Conservation (phyloP, 1,140 invertebrate genomes). For the Pseudomyrmex flavicornis region DNA sequence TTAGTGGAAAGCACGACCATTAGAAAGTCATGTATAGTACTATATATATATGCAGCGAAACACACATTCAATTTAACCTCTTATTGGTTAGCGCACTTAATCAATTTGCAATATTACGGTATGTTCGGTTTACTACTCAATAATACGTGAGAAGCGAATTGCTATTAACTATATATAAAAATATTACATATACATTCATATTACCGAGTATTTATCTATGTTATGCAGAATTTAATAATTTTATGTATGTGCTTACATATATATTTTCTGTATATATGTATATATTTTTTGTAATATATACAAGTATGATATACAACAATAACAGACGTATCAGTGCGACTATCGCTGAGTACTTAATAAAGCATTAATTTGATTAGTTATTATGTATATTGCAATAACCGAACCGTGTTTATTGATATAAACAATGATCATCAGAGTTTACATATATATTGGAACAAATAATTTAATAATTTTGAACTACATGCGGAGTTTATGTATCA, state of each 20-base stretch:
- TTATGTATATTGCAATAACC: neutral
- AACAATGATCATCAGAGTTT: neutral
- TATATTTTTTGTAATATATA: neutral
- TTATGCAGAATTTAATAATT: too few relatives aligned
- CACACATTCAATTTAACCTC: neutral
- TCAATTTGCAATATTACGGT: neutral
- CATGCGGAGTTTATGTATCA: neutral
- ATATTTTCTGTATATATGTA: neutral
- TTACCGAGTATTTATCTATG: too few relatives aligned
- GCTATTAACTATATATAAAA: too few relatives aligned
- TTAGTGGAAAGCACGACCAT: constrained; percentile 7
- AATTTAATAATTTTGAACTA: constrained; percentile 12
- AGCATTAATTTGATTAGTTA: neutral
- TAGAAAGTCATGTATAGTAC: constrained; percentile 1
- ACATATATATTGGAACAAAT: neutral
- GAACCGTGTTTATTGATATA: neutral
- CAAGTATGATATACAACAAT: too few relatives aligned
- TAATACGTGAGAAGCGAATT: too few relatives aligned
- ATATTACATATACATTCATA: too few relatives aligned
- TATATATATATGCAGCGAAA: neutral
- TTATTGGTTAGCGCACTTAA: neutral
- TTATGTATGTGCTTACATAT: neutral
- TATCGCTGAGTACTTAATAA: neutral
- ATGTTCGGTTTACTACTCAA: neutral
- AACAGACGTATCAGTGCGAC: too few relatives aligned